phyloP scores from a whole-genome alignment of 2,888 invertebrate species.

The Drosophila anomalata region DNA sequence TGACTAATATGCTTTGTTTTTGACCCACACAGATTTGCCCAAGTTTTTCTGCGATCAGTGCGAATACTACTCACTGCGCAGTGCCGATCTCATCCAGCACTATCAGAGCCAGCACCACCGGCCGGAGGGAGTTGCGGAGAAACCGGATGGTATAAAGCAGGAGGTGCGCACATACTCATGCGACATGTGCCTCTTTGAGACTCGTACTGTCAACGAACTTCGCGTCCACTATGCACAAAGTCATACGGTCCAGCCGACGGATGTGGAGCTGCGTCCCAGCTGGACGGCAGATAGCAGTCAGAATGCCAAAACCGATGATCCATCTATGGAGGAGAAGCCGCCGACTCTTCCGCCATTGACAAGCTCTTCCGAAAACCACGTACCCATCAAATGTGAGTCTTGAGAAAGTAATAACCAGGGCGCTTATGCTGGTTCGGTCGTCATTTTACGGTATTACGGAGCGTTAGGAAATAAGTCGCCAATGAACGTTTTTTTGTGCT shows the following conservation, averaged over 20 bases:
- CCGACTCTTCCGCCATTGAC: background rate
- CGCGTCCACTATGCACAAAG: constrained; percentile 68
- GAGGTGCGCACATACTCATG: constrained; percentile 58
- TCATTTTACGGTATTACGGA: constrained; percentile 9
- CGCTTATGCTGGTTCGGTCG: background rate
- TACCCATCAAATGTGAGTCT: constrained; percentile 63
- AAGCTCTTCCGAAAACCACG: constrained; percentile 34
- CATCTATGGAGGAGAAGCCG: background rate
- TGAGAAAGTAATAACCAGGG: constrained; percentile 13
- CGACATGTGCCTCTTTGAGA: constrained; percentile 77
- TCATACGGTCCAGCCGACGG: constrained; percentile 67
- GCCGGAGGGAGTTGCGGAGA: background rate
- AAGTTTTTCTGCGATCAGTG: constrained; percentile 81
- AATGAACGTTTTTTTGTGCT: background rate
- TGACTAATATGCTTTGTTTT: background rate
- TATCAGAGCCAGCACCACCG: constrained; percentile 69
- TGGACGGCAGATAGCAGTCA: constrained; percentile 41
- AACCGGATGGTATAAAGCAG: background rate
- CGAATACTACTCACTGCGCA: constrained; percentile 73
- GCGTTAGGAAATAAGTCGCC: constrained; percentile 23
- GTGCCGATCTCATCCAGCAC: constrained; percentile 75
- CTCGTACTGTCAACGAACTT: constrained; percentile 53
- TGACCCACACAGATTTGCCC: constrained; percentile 68
- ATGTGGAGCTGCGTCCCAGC: constrained; percentile 71
- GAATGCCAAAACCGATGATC: background rate